Base-by-base conservation (phyloP, 1,140 invertebrate species). In the Helicoverpa zea region DNA sequence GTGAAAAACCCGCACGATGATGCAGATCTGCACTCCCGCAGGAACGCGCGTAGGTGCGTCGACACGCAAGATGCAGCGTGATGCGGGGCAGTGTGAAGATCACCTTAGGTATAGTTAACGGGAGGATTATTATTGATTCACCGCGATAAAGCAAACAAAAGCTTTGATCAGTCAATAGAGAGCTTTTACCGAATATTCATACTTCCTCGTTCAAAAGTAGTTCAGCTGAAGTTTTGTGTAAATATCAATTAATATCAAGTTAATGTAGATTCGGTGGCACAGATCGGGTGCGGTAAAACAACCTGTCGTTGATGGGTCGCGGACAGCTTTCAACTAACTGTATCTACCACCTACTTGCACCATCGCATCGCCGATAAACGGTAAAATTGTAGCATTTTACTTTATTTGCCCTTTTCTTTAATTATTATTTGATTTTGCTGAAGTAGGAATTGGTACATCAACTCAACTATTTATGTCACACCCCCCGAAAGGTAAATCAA, bases 241-340 rank as follows among this genome's bases (percentile, higher is more conserved):
- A 54, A 30, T 54, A 74, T 49, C 49, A 77, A 58, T 79, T 79
- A 70, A 79, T 79, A 70, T 29, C 35, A 61, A 52, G 49, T 56
- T 77, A 66, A 66, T 61, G 47, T n/a, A 9, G n/a, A 13, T 64
- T 56, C 16, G 13, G 75, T 78, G 76, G 76, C 76, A 70, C 76
- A 79, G 76, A 59, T 79, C 49, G 49, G 49, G 52, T 58, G 76
- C 54, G 51, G n/a, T 70, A 12, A 18, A 29, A 23, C 64, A 79
- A 79, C 76, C 76, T 79, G 76, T 79, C 30, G 43, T 51, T 58
- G 76, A 68, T 78, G 68, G 51, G 47, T 18, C 68, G 23, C 78
- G 56, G 23, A 23, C 73, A 83, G 81, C 83, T 83, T 82, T 83
- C 82, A 52, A 74, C 82, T 87, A 87, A 87, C 85, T 87, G 85